Evolutionary conservation across 2,113 vertebrate genomes (phyloP).

Genomic region (Calidris pugnax): DNA sequence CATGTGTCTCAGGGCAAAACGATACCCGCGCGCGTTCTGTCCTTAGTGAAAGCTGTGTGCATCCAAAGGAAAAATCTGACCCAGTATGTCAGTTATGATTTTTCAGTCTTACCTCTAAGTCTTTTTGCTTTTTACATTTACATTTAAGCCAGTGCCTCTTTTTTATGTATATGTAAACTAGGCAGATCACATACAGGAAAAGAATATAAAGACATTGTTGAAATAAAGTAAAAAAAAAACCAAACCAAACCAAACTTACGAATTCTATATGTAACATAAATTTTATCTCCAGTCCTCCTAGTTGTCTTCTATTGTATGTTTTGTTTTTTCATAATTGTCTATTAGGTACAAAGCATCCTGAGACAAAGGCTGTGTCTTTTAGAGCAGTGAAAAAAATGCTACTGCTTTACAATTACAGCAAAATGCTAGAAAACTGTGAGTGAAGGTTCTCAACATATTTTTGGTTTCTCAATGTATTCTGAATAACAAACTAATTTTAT

Average conservation of each 20-base stretch:
- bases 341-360: background rate
- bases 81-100: background rate
- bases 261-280: background rate
- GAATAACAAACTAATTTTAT: background rate
- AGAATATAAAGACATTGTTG: background rate
- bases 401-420: background rate
- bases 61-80: slow-evolving; percentile 9
- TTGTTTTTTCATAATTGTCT: background rate
- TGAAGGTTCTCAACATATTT: background rate
- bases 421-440: background rate
- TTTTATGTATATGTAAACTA: background rate
- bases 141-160: background rate
- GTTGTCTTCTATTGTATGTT: background rate
- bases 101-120: background rate
- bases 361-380: background rate
- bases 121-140: background rate
- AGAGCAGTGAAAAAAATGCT: background rate
- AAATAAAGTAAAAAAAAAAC: background rate
- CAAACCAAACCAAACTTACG: background rate
- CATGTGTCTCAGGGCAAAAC: background rate
- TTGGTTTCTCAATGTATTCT: background rate
- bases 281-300: background rate
- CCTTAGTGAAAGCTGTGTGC: background rate
- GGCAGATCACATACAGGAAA: background rate
- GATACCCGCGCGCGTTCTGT: background rate